Base-by-base conservation (phyloP, 1,140 invertebrate genomes). In the Apocrypta bakeri region DNA sequence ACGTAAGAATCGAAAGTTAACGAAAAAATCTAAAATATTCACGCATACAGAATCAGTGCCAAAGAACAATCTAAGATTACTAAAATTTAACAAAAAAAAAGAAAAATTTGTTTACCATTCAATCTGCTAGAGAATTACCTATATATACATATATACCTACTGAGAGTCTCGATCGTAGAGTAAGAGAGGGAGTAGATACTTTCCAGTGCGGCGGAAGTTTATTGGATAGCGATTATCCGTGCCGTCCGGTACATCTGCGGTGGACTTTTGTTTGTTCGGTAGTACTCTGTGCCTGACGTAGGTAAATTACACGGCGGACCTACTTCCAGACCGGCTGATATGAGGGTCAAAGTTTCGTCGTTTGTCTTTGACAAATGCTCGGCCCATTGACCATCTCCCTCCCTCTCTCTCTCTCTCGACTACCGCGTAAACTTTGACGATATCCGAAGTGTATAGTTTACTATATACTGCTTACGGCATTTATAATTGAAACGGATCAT, bases 291-390 rank as follows among this genome's bases (percentile, higher is more conserved):
- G 48, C 48, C 48, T 56, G 48, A 56, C 48, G 48, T 56, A 56
- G 48, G 48, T 56, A 56, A 56, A 56, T 56, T 56, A 56, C 48
- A 56, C 48, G 48, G 48, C 48, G 48, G 48, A 56, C 48, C 48
- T 56, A 56, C 48, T 56, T 56, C 48, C 48, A 56, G 17, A 56
- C 48, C 48, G 48, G 48, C 48, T 56, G 48, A 56, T 56, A 56
- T 56, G 48, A 56, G 48, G 48, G 48, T 56, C 48, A 56, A 56
- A 56, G 48, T 56, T 56, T 56, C 48, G 48, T 56, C 48, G 48
- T 56, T 56, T 56, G 48, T 56, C 48, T 56, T 56, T 56, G 48
- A n/a, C 48, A 56, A 56, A 56, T 56, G 48, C 48, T 56, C 48
- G 48, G 21, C 48, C 48, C 48, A 56, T 56, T 56, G 48, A 56